Conservation (phyloP, 2,888 invertebrate species). For the Automeris io region DNA sequence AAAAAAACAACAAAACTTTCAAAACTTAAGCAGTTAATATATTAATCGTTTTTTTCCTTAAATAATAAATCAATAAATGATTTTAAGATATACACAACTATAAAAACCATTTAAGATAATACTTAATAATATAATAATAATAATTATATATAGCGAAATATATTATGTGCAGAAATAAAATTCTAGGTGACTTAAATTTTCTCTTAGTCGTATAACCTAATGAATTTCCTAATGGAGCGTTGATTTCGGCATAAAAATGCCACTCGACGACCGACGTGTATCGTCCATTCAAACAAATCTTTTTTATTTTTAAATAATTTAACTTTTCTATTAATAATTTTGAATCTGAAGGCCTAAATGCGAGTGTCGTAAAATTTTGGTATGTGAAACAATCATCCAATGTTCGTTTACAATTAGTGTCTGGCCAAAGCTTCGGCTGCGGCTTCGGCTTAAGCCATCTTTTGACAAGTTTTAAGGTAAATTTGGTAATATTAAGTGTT, state of each 20-base stretch:
- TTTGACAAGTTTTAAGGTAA: no score
- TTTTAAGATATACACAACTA: slow-evolving; percentile 77
- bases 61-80: slow-evolving; percentile 76
- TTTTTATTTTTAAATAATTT: slow-evolving; percentile 52
- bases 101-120: slow-evolving; percentile 77
- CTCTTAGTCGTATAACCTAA: slow-evolving; percentile 74
- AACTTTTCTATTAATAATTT: slow-evolving; percentile 76
- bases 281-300: slow-evolving; percentile 61
- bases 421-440: no score
- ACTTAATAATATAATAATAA: slow-evolving; percentile 77
- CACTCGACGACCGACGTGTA: slow-evolving; percentile 63
- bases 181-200: slow-evolving; percentile 77
- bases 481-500: no score
- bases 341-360: slow-evolving; percentile 82
- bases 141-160: slow-evolving; percentile 77
- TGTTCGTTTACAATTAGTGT: no score
- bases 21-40: slow-evolving; percentile 77
- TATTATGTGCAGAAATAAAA: slow-evolving; percentile 78
- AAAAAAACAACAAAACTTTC: slow-evolving; percentile 69
- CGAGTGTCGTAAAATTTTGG: slow-evolving; percentile 81
- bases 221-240: slow-evolving; percentile 72
- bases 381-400: slow-evolving; percentile 74
- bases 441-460: no score
- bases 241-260: slow-evolving; percentile 29
- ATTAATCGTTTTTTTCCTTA: slow-evolving; percentile 76